Evolutionary conservation across 2,113 vertebrate species (phyloP), one percentile per base, ranked within the genome.

Genomic region (Bungarus multicinctus): DNA sequence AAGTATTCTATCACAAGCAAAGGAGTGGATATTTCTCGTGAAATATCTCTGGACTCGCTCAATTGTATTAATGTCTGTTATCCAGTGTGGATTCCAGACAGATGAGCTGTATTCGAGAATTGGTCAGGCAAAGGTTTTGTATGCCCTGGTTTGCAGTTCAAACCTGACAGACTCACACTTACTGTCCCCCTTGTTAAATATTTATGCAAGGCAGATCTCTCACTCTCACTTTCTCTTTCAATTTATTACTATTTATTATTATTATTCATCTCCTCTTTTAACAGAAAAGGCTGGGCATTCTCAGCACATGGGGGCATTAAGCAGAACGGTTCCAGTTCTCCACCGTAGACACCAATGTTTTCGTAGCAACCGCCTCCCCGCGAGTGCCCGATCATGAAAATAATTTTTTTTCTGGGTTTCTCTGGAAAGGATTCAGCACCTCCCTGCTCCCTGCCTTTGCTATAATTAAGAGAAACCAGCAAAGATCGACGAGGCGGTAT

Each of bases 381-480:
- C 3, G 64, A 93, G 93, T 1, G 55, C 54, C 93, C 92, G 45
- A 90, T 95, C 92, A 92, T 6, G 9, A 93, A 89, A 95, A 95
- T 91, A 94, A 95, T 93, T 3, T 47, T 5, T 45, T 52, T 89
- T 89, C 88, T 0, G 1, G 0, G 2, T 3, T 90, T 85, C 91
- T 91, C 0, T 89, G 9, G 39, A 45, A 58, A 2, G 43, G 93
- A 90, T 3, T 93, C 5, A 2, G 93, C 92, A 88, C 94, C 91
- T 5, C 8, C 89, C 93, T 47, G 87, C 0, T 25, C 93, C 91
- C 88, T 12, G 90, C 85, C 23, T 0, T 0, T 43, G 53, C 92
- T 93, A 3, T 0, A 92, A 92, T 94, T 91, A 54, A 87, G 0
- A 0, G 20, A 52, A 2, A 91, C 54, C 92, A 94, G 92, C 85